A percentile compares a stretch with the other conserved stretches of the same genome.
phyloP scores from a whole-genome alignment of 2,888 invertebrate genomes.

The Hydriomena furcata region DNA sequence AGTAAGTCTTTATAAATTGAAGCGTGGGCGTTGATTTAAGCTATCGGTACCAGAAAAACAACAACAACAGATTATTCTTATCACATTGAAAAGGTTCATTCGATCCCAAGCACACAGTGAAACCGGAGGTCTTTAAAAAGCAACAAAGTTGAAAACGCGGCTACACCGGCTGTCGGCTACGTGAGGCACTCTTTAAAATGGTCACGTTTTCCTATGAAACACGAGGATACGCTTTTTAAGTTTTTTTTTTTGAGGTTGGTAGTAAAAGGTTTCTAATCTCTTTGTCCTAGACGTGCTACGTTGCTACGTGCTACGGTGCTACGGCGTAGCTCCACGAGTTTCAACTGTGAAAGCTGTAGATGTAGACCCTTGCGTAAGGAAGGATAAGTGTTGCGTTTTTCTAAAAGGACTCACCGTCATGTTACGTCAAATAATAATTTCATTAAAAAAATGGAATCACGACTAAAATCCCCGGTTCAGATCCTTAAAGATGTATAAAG shows the following conservation, averaged over 20 bases:
- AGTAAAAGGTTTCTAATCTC: constrained; percentile 33
- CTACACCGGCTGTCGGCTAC: constrained; percentile 33
- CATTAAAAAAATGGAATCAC: no score
- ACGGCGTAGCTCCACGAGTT: constrained; percentile 17
- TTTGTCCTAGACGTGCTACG: constrained; percentile 33
- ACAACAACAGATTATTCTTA: constrained; percentile 12
- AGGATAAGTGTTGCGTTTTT: background rate
- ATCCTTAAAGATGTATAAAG: no score
- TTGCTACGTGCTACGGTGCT: constrained; percentile 25
- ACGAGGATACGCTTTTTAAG: constrained; percentile 28
- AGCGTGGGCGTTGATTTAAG: no score
- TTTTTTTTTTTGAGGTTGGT: constrained; percentile 30
- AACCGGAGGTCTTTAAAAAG: constrained; percentile 32
- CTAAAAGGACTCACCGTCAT: background rate
- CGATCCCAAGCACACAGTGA: constrained; percentile 5
- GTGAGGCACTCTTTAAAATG: constrained; percentile 37
- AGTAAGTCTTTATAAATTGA: no score
- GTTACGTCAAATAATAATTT: no score
- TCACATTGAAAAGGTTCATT: constrained; percentile 7
- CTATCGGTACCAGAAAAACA: constrained; percentile 2
- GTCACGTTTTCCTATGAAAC: constrained; percentile 37
- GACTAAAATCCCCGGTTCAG: no score
- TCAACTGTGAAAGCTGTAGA: background rate
- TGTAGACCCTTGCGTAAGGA: background rate
- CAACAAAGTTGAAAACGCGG: constrained; percentile 37